Percentiles rank a stretch among this genome's conserved stretches.
phyloP scores from a whole-genome alignment of 2,113 vertebrate species.

The Chionis minor region DNA sequence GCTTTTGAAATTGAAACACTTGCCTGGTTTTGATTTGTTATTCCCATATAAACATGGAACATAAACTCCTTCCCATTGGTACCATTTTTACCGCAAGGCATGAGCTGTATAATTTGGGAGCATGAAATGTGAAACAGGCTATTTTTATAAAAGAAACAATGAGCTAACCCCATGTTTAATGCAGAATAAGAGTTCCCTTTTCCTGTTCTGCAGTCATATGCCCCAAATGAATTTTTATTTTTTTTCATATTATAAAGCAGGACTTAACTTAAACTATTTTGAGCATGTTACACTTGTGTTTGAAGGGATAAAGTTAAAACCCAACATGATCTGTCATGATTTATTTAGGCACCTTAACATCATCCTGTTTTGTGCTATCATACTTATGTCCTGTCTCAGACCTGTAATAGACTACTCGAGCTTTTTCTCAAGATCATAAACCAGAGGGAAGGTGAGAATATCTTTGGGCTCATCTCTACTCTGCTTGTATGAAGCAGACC shows the following conservation, averaged over 20 bases:
- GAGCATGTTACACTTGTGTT: background rate
- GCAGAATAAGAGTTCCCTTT: background rate
- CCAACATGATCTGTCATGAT: background rate
- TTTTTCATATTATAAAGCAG: background rate
- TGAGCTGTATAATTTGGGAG: background rate
- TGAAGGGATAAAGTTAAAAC: background rate
- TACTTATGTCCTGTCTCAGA: background rate
- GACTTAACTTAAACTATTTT: background rate
- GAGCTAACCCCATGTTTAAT: background rate
- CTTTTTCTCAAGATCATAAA: background rate
- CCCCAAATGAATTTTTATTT: background rate
- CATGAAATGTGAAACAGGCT: constrained; percentile 44
- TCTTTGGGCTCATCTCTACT: background rate
- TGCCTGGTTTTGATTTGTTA: constrained; percentile 65
- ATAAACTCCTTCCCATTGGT: constrained; percentile 44
- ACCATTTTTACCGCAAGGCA: constrained; percentile 20
- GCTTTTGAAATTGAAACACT: constrained; percentile 50
- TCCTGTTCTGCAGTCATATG: background rate
- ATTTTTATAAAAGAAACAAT: constrained; percentile 10
- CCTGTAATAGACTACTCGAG: background rate
- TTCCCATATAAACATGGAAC: background rate
- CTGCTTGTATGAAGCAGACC: too few species aligned
- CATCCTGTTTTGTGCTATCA: background rate
- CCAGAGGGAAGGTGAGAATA: background rate
- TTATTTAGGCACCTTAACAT: background rate